Evolutionary conservation across 2,797 vertebrate species (phyloP).

Genomic region (Phrynocephalus vlangalii): DNA sequence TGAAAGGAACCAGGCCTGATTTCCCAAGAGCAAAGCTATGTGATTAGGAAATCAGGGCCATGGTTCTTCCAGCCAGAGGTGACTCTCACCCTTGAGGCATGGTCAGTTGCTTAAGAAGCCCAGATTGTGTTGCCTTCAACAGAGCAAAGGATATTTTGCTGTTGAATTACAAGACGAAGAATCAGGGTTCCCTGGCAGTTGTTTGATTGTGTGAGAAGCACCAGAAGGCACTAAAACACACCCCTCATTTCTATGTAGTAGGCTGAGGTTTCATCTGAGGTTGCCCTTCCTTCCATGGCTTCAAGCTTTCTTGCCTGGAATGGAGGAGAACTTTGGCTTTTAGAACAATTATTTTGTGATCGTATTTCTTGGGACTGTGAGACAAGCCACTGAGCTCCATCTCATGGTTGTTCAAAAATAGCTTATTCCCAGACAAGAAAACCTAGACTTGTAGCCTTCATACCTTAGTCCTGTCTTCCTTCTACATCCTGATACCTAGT

Average conservation of each 20-base stretch:
- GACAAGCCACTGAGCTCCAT: too few species aligned
- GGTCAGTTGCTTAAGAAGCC: not conserved
- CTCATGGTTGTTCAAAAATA: too few species aligned
- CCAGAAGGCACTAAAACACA: not conserved
- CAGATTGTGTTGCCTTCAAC: not conserved
- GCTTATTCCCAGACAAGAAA: too few species aligned
- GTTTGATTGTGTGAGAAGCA: not conserved
- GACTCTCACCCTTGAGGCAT: not conserved
- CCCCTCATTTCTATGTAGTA: not conserved
- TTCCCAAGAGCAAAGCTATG: not conserved
- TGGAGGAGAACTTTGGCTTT: not conserved
- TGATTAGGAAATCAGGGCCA: not conserved
- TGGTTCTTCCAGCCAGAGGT: not conserved
- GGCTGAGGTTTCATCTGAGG: not conserved
- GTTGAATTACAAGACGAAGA: not conserved
- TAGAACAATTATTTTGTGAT: not conserved
- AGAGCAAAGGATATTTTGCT: not conserved
- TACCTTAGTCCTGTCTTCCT: too few species aligned
- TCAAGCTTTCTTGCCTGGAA: not conserved
- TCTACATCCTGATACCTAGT: too few species aligned
- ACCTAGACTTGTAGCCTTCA: too few species aligned
- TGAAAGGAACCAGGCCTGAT: not conserved
- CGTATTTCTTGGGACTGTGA: too few species aligned
- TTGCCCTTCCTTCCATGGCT: not conserved
- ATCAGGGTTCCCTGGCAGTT: not conserved